Evolutionary conservation across 2,888 invertebrate species (phyloP), one percentile per base, ranked within the genome.

Genomic region (Smittia aterrima): DNA sequence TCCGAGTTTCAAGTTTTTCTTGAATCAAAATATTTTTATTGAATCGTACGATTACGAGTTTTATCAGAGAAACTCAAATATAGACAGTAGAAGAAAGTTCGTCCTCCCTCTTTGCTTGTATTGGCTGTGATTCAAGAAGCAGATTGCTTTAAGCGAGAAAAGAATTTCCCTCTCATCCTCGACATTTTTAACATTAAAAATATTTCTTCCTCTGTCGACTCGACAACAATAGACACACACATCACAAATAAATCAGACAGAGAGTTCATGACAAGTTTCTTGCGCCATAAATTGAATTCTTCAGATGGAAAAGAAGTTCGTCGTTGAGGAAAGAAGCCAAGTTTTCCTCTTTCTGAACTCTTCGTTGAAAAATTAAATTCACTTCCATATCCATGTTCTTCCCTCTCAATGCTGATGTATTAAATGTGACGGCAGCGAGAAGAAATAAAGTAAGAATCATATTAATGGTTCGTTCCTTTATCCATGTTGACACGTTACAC

Each of bases 241-340:
- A 58, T 58, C 18, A 13, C 4, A 47, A 11, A 47, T 47, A 47
- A 47, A 47, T 47, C 47, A 47, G 16, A 11, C n/a, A 47, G 16
- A 47, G 47, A 47, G 58, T 58, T 58, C 58, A 22, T 58, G 58
- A 58, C 58, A 58, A 58, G 58, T 22, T 58, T 18, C 22, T 58
- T 18, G 58, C 58, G 4, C 22, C 18, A 58, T 20, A 58, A 58
- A 58, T 58, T 58, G 58, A 58, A 20, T 58, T 58, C 9, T 58
- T 20, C 1, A 18, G 9, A 4, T 3, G 58, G 9, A 18, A 16
- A 47, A 47, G 53, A n/a, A 13, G 53, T 18, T 16, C n/a, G 38
- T 11, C 11, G 7, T n/a, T n/a, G n/a, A n/a, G n/a, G n/a, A n/a
- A n/a, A n/a, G 18, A 47, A 18, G n/a, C 18, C 18, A 47, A 47